Conservation (phyloP, 2,888 invertebrate species). For the Yponomeuta cagnagella region DNA sequence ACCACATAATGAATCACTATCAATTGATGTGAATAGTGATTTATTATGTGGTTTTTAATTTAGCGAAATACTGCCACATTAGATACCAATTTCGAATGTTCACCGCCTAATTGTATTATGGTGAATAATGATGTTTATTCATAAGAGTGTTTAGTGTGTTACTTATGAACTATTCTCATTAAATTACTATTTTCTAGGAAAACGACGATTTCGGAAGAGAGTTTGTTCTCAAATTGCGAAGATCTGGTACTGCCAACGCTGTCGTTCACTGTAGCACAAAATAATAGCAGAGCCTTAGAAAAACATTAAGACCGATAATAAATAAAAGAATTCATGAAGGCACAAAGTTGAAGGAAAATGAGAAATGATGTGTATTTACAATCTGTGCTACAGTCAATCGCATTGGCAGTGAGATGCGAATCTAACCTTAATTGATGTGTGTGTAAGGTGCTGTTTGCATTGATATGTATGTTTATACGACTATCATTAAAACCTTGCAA, state of each 20-base stretch:
- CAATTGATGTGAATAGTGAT: not conserved
- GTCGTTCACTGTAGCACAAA: slow-evolving; percentile 61
- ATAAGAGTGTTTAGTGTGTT: not conserved
- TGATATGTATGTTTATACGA: slow-evolving; percentile 5
- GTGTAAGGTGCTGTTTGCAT: not conserved
- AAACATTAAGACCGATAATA: slow-evolving; percentile 24
- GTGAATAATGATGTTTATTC: not conserved
- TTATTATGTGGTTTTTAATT: no score
- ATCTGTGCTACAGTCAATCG: slow-evolving; percentile 32
- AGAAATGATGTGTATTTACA: slow-evolving; percentile 56
- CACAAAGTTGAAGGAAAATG: slow-evolving; percentile 34
- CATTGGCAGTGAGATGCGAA: slow-evolving; percentile 50
- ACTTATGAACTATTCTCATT: not conserved
- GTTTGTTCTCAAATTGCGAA: slow-evolving; percentile 29
- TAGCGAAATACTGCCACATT: no score
- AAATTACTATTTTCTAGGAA: slow-evolving; percentile 18
- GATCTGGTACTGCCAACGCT: slow-evolving; percentile 57
- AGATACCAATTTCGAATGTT: no score
- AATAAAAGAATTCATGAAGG: slow-evolving; percentile 18
- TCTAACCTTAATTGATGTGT: not conserved
- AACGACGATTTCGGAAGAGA: slow-evolving; percentile 42
- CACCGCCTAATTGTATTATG: not conserved
- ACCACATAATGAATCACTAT: not conserved
- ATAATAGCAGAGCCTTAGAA: slow-evolving; percentile 21
- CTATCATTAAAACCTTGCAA: not conserved